Evolutionary conservation across 2,797 vertebrate species (phyloP).

Genomic region (Arnoldichthys spilopterus): DNA sequence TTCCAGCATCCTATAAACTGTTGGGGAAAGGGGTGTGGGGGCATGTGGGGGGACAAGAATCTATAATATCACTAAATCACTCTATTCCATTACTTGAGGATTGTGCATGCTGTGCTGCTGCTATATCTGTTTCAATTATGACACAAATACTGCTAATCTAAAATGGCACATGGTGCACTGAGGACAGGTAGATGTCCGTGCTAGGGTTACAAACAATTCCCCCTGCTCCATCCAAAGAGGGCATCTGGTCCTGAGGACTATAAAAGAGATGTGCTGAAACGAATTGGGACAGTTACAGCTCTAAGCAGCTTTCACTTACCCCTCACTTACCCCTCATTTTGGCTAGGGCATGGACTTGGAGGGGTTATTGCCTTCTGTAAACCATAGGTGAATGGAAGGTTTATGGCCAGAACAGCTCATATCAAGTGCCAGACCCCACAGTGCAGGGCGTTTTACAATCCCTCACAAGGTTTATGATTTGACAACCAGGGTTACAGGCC

Average conservation of each 20-base stretch:
- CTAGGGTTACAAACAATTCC: conserved; percentile 25
- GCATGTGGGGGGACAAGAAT: conserved; percentile 20
- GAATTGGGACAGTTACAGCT: conserved; percentile 32
- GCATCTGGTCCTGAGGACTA: conserved; percentile 18
- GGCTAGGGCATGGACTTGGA: conserved; percentile 12
- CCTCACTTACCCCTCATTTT: conserved; percentile 34
- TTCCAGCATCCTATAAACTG: conserved; percentile 33
- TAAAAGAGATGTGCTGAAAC: conserved; percentile 4
- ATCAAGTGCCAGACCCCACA: conserved; percentile 21
- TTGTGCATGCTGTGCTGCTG: conserved; percentile 10
- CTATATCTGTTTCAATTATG: conserved; percentile 32
- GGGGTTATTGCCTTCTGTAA: conserved; percentile 10
- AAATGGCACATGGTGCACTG: background rate
- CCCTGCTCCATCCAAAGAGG: conserved; percentile 4
- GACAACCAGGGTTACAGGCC: conserved; percentile 34
- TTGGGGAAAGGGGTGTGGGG: too few species aligned
- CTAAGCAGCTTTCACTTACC: conserved; percentile 34
- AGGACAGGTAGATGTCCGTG: conserved; percentile 2
- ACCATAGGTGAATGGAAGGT: conserved; percentile 11
- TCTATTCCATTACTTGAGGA: conserved; percentile 18
- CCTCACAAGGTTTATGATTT: conserved; percentile 36
- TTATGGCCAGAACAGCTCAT: conserved; percentile 32
- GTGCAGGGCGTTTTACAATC: conserved; percentile 22
- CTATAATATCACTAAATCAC: conserved; percentile 38
- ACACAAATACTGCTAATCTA: conserved; percentile 30